A percentile compares a stretch with the other conserved stretches of the same genome.
These are phyloP conservation scores for Lerista edwardsae DNA, from an alignment of 2,797 vertebrate genomes.

Conservation along the genomic window DNA sequence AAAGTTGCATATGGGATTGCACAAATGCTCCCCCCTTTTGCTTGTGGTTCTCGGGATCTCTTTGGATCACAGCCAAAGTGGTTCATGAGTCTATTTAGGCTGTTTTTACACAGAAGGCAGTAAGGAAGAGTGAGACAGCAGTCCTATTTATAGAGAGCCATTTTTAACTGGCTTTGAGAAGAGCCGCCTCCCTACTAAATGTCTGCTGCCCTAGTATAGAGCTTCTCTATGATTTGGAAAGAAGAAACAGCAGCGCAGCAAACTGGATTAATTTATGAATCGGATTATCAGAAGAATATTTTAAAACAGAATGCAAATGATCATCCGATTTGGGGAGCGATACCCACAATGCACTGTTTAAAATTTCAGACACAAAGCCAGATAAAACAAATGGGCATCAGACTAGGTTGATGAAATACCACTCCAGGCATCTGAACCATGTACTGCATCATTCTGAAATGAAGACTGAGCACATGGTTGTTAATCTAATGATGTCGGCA, in stretches of 20 bases:
- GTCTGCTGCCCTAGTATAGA: slow-evolving; percentile 45
- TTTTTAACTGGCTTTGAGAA: slow-evolving; percentile 77
- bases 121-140: slow-evolving; percentile 84
- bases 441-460: neutral
- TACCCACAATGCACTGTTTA: neutral
- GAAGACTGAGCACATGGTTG: slow-evolving; percentile 4
- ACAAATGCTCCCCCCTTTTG: neutral
- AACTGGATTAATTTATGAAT: slow-evolving; percentile 39
- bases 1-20: neutral
- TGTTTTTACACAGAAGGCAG: slow-evolving; percentile 86
- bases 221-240: slow-evolving; percentile 27
- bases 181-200: slow-evolving; percentile 58
- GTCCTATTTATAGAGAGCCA: slow-evolving; percentile 87
- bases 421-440: neutral
- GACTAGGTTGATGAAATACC: slow-evolving; percentile 14
- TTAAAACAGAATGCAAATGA: slow-evolving; percentile 32
- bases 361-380: slow-evolving; percentile 6
- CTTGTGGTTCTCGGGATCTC: neutral
- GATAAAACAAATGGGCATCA: neutral
- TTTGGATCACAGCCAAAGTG: slow-evolving; percentile 59
- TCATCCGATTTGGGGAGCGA: slow-evolving; percentile 11
- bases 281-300: slow-evolving; percentile 51
- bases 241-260: neutral
- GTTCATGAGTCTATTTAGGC: slow-evolving; percentile 82
- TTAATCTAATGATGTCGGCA: slow-evolving; percentile 9